These are phyloP conservation scores for Amblyornis subalaris DNA, from an alignment of 2,113 vertebrate species.

Conservation along the genomic window DNA sequence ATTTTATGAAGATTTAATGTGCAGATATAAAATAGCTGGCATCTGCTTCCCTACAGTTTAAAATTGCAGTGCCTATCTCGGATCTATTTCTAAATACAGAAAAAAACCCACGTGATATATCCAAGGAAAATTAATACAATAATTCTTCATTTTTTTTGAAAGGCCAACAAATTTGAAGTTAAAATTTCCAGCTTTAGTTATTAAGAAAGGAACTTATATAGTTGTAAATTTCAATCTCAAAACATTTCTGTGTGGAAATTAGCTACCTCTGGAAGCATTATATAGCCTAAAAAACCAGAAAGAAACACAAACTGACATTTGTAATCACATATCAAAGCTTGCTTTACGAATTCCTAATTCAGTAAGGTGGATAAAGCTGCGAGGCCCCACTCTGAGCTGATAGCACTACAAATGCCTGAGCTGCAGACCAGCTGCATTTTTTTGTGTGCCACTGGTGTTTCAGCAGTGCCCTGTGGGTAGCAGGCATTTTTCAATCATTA, in stretches of 20 bases:
- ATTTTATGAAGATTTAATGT: background rate
- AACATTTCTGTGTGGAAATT: background rate
- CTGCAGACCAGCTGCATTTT: background rate
- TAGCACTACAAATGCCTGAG: background rate
- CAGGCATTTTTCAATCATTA: background rate
- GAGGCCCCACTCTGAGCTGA: background rate
- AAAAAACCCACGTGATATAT: rapidly evolving
- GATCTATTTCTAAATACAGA: background rate
- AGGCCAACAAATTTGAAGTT: background rate
- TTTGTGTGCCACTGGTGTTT: background rate
- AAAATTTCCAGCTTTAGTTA: background rate
- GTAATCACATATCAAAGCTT: background rate
- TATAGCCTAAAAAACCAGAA: background rate
- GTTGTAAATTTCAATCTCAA: background rate
- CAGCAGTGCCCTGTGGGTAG: background rate
- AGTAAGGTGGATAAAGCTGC: background rate
- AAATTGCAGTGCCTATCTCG: background rate
- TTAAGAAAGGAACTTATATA: background rate
- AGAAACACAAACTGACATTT: background rate
- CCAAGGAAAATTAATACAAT: background rate
- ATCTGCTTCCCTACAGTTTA: background rate
- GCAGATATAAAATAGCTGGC: background rate
- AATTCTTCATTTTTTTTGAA: background rate
- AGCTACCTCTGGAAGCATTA: background rate
- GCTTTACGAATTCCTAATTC: background rate